Percentiles rank a stretch among this genome's conserved stretches.
Evolutionary conservation across 2,888 invertebrate species (phyloP).

Genomic region (Exocentrus adspersus): DNA sequence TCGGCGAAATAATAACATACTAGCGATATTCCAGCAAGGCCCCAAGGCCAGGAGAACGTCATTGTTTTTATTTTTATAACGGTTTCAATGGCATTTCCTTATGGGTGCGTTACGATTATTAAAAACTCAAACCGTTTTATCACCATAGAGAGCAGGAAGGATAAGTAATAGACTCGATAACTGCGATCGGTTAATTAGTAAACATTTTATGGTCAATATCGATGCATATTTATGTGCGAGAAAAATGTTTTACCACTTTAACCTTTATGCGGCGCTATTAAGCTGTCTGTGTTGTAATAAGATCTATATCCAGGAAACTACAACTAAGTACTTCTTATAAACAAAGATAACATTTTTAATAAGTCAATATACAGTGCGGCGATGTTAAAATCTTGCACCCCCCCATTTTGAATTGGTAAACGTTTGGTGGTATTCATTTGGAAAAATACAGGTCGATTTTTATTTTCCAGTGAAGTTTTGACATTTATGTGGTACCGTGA

Average conservation of each 20-base stretch:
- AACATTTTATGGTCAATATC: slow-evolving; percentile 1
- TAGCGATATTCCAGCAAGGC: slow-evolving; percentile 7
- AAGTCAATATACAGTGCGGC: no score
- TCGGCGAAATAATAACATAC: slow-evolving; percentile 21
- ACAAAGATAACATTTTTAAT: not conserved
- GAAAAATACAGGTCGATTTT: no score
- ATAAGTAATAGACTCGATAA: not conserved
- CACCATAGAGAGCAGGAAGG: slow-evolving; percentile 4
- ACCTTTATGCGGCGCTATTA: not conserved
- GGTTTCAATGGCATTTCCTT: slow-evolving; percentile 42
- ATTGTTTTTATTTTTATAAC: slow-evolving; percentile 34
- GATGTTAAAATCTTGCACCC: no score
- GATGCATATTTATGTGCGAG: not conserved
- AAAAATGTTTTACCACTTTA: not conserved
- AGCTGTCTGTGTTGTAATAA: not conserved
- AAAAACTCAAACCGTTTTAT: slow-evolving; percentile 9
- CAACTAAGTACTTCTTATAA: not conserved
- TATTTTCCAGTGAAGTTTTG: no score
- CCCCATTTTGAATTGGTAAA: no score
- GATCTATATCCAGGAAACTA: not conserved
- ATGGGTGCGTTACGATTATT: slow-evolving; percentile 35
- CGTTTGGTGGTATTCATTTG: no score
- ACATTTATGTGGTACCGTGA: no score
- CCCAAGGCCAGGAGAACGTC: slow-evolving; percentile 38
- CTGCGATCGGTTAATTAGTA: not conserved